A percentile compares a stretch with the other conserved stretches of the same genome.
Conservation (phyloP, 2,888 invertebrate species). For the Pristionchus exspectatus region DNA sequence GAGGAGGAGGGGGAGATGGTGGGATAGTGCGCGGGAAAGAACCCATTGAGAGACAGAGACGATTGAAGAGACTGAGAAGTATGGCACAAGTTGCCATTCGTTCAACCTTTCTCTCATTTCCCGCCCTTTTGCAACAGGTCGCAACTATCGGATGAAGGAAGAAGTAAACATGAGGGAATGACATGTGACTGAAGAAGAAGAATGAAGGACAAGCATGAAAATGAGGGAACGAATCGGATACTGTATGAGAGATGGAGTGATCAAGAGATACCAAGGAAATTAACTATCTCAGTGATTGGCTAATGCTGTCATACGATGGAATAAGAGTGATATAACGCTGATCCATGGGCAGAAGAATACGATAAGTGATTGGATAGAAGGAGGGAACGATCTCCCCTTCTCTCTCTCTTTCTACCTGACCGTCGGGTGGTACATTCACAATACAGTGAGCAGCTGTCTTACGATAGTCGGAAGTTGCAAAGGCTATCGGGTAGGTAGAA, state of each 20-base stretch:
- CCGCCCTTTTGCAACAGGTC: conserved; percentile 37
- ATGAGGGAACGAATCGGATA: not conserved
- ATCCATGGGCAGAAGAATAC: too few species aligned
- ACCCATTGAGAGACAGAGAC: not conserved
- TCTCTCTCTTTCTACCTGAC: not conserved
- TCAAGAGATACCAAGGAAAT: not conserved
- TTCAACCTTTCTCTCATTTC: not conserved
- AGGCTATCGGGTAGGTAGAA: not conserved
- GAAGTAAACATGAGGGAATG: not conserved
- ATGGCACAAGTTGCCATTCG: conserved; percentile 21
- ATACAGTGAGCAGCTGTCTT: not conserved
- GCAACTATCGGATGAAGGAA: conserved; percentile 4
- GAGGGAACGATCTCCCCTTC: too few species aligned
- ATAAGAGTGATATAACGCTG: too few species aligned
- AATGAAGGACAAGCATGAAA: not conserved
- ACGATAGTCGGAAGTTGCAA: conserved; percentile 32
- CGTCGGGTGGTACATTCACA: not conserved
- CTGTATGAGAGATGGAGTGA: not conserved
- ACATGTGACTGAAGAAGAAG: not conserved
- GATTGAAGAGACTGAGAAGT: not conserved
- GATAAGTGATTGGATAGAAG: too few species aligned
- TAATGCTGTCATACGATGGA: too few species aligned
- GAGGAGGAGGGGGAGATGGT: not conserved
- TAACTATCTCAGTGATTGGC: too few species aligned
- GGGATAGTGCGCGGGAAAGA: not conserved